Conservation (phyloP, 1,140 invertebrate genomes). For the Daktulosphaira vitifoliae region DNA sequence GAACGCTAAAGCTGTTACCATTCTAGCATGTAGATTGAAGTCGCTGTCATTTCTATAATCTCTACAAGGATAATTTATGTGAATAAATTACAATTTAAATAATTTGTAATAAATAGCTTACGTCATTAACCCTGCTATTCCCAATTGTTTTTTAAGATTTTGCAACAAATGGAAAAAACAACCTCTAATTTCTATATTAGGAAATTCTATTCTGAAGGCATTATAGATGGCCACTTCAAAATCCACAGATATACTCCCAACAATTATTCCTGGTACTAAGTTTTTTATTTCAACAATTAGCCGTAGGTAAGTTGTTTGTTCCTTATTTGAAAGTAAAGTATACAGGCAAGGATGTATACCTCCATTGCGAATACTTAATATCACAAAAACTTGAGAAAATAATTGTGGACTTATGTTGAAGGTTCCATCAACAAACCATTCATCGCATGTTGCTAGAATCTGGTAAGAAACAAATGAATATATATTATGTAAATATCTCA, state of each 20-base stretch:
- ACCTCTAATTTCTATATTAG: not conserved
- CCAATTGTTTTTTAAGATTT: not conserved
- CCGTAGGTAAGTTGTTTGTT: not conserved
- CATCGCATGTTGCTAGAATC: not conserved
- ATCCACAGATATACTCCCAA: not conserved
- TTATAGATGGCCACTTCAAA: conserved; percentile 6
- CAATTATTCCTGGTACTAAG: not conserved
- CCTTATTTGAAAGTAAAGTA: not conserved
- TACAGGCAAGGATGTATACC: not conserved
- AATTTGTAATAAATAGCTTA: not conserved
- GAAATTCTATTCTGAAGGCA: not conserved
- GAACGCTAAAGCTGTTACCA: not conserved
- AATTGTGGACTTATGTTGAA: not conserved
- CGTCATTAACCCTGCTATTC: not conserved
- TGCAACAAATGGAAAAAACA: conserved; percentile 11
- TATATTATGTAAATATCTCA: not conserved
- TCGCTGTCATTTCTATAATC: not conserved
- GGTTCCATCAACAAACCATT: conserved; percentile 8
- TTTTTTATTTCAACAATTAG: not conserved
- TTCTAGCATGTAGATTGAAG: not conserved
- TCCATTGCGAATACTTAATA: not conserved
- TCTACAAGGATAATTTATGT: not conserved
- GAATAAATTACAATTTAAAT: not conserved
- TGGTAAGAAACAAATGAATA: not conserved
- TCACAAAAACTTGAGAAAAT: not conserved